Evolutionary conservation across 2,113 vertebrate species (phyloP).

Genomic region (Ceratotherium simum): DNA sequence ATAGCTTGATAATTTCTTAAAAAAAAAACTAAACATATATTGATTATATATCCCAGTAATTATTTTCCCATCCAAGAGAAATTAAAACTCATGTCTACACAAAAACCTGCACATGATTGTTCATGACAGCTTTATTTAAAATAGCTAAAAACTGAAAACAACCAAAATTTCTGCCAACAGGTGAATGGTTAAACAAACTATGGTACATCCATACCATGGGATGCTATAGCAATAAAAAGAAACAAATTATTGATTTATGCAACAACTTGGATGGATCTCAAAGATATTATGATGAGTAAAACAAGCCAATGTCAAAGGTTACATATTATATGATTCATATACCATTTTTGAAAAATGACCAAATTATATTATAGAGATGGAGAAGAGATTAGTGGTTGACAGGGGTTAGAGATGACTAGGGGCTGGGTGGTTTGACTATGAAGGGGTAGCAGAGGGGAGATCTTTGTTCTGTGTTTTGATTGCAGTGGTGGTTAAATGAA

Average conservation of each 20-base stretch:
- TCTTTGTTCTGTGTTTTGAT: no score
- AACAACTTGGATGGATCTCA: not conserved
- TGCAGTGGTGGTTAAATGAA: accelerated
- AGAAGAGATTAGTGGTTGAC: no score
- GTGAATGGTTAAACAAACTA: not conserved
- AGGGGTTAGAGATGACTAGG: not conserved
- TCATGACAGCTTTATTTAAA: not conserved
- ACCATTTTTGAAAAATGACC: not conserved
- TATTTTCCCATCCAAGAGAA: not conserved
- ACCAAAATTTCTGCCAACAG: no score
- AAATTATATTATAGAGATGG: not conserved
- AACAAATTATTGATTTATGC: not conserved
- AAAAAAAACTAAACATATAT: not conserved
- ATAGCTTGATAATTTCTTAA: not conserved
- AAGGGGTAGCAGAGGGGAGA: not conserved
- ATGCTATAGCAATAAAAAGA: not conserved
- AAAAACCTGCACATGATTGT: not conserved
- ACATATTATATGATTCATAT: not conserved
- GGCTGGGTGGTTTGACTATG: not conserved
- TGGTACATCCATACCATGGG: not conserved
- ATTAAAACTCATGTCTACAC: not conserved
- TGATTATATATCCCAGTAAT: not conserved
- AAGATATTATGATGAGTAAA: not conserved
- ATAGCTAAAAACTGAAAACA: not conserved
- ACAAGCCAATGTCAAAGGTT: not conserved